These are phyloP conservation scores for Eueremaeus valkanovi DNA, from an alignment of 2,888 invertebrate genomes.

Conservation along the genomic window DNA sequence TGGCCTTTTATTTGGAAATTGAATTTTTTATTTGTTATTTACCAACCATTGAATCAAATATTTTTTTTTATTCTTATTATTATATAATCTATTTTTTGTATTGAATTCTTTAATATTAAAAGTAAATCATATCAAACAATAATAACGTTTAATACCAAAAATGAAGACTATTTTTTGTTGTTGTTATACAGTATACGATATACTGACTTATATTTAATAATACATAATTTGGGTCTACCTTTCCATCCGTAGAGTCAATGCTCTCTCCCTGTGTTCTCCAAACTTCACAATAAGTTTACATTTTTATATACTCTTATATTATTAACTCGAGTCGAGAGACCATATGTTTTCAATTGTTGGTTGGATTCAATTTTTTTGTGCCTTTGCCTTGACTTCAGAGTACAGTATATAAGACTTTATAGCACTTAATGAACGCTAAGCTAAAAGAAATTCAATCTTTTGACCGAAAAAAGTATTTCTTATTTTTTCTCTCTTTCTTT, in stretches of 20 bases:
- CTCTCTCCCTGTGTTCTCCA: neutral
- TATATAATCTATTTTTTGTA: neutral
- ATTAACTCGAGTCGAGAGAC: neutral
- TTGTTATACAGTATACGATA: neutral
- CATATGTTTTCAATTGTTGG: conserved; percentile 35
- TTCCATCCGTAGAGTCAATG: neutral
- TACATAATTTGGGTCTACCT: conserved; percentile 11
- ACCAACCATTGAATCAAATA: too few species aligned
- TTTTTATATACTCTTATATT: neutral
- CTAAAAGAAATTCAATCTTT: conserved; percentile 29
- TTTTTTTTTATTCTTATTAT: too few species aligned
- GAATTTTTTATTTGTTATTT: too few species aligned
- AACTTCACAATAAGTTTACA: conserved; percentile 4
- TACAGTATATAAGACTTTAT: neutral
- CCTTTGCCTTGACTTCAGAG: neutral
- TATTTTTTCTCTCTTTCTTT: neutral
- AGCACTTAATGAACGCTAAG: conserved; percentile 5
- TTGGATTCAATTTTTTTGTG: conserved; percentile 4
- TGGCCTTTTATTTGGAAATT: too few species aligned
- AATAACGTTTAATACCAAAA: neutral
- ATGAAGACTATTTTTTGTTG: neutral
- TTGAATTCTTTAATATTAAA: neutral
- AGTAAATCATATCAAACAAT: neutral
- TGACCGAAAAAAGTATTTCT: neutral
- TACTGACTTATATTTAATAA: conserved; percentile 23